Base-by-base conservation (phyloP, 2,113 vertebrate genomes). In the Aleadryas rufinucha region DNA sequence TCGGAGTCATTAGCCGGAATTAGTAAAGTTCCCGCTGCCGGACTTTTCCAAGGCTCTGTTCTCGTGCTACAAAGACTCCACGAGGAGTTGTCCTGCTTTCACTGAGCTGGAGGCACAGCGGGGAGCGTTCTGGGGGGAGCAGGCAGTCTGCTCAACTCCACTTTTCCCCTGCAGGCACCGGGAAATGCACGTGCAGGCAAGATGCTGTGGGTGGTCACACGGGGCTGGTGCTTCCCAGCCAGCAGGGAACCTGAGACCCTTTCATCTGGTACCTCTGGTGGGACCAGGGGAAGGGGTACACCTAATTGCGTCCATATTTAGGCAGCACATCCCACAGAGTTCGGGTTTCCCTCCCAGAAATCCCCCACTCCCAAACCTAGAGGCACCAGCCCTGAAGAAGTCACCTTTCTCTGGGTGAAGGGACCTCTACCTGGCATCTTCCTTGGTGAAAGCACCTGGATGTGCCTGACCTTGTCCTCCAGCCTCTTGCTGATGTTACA, bases 1-100 rank as follows among this genome's bases (percentile, higher is more conserved):
- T 70, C 33, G 45, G 88, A 96, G 84, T 93, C 92, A 95, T 87
- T 95, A 97, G 92, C 3, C 3, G 42, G 92, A 65, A 78, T 96
- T 93, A 83, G 92, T 93, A 96, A 95, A 96, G 89, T 44, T 66
- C 87, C 75, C 1, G 63, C 60, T 39, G 77, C 74, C 1, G 39
- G 93, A 95, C 84, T 95, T 93, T 96, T 77, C 72, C 61, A 59
- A 56, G 84, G 60, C 71, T 87, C 84, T 88, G 84, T 92, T 97
- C 94, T 93, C 1, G 4, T 27, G 94, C 80, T 95, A 95, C 93
- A 93, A 86, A 95, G 80, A 94, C 84, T 72, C 2, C 1, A 23
- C 31, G 75, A 84, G 77, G 66, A 95, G 84, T 79, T 95, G 82
- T 78, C 93, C 84, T 80, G 80, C 84, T 79, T 71, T 95, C 76